Conservation (phyloP, 2,113 vertebrate species). For the Paramisgurnus dabryanus region DNA sequence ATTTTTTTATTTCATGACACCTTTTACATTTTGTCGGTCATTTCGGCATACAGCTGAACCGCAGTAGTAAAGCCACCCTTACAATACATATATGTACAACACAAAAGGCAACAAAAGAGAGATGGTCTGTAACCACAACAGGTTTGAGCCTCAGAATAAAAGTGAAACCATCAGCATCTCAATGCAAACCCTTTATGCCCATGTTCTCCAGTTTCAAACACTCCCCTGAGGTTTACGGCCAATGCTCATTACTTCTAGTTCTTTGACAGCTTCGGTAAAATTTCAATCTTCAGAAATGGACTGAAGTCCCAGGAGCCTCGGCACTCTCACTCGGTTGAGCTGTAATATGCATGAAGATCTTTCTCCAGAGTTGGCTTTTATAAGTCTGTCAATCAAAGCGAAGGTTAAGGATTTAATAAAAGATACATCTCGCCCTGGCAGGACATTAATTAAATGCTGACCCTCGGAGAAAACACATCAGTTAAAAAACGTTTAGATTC, state of each 20-base stretch:
- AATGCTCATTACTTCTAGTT: neutral
- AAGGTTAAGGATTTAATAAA: constrained; percentile 28
- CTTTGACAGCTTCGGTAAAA: neutral
- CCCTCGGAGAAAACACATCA: neutral
- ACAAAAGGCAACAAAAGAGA: no score
- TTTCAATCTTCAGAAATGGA: neutral
- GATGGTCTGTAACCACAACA: neutral
- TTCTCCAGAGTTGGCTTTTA: neutral
- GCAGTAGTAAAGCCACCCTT: no score
- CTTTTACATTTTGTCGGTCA: no score
- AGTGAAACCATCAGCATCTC: no score
- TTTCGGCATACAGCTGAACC: no score
- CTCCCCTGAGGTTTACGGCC: neutral
- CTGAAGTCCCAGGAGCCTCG: neutral
- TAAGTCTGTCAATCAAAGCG: constrained; percentile 18
- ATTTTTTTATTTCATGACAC: no score
- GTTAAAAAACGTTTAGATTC: neutral
- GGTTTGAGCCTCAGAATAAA: no score
- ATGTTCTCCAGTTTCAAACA: neutral
- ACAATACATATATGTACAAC: no score
- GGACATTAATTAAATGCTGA: constrained; percentile 26
- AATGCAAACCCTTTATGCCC: no score
- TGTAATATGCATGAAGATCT: constrained; percentile 15
- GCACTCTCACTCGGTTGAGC: neutral
- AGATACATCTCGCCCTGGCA: constrained; percentile 4